Base-by-base conservation (phyloP, 2,797 vertebrate species). In the Lagocephalus sceleratus region DNA sequence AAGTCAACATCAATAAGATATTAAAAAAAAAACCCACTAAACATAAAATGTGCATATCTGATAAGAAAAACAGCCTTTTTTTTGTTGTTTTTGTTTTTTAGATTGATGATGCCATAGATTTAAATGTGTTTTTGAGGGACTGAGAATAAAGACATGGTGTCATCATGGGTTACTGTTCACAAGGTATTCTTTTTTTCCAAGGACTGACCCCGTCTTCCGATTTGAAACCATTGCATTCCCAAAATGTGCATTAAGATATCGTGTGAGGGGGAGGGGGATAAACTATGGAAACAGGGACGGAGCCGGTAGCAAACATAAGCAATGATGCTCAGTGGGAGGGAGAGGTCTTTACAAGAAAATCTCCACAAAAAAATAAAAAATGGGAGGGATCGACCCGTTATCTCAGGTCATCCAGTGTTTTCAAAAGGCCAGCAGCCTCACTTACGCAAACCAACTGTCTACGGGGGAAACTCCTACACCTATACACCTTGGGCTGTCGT, bases 371-470 rank as follows among this genome's bases (percentile, higher is more conserved):
- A 44, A 44, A 26, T 7, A n/a, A 0, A n/a, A 53, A 60, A 19
- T 69, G 16, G 38, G 11, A 51, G 57, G 63, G 63, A 74, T 76
- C 71, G 62, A 69, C 69, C 53, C 57, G 60, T 62, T 63, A 60
- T 72, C 49, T 76, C 64, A 71, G 60, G 49, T 71, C 57, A 72
- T 83, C 76, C 82, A 81, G 79, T 78, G 79, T 80, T 75, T 69
- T 66, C 65, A 76, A 59, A 69, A 72, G 66, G 75, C 70, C 61
- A 68, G 72, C 45, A 53, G 57, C 41, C 22, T 19, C 52, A 62
- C 52, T 54, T 63, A 67, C 63, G 60, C 69, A 73, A 57, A 70
- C 57, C 41, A 57, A 64, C 11, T 2, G 45, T 76, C 25, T 54
- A 73, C 59, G 72, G 47, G 17, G 51, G 57, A 22, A 46, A 9